Evolutionary conservation across 2,797 vertebrate species (phyloP), one percentile per base, ranked within the genome.

Genomic region (Epinephelus malabaricus): DNA sequence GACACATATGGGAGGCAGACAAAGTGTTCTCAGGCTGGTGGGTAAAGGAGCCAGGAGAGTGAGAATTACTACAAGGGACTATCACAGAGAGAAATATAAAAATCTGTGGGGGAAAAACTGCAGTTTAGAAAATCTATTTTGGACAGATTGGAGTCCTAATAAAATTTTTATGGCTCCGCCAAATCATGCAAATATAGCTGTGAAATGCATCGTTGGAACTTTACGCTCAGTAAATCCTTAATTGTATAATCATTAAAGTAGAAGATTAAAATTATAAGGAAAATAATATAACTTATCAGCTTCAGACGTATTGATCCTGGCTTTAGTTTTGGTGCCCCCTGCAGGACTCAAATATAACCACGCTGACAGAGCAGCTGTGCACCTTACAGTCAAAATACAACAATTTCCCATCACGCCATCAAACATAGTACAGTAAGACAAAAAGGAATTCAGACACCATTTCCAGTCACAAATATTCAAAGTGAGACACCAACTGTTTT

Each of bases 61-160:
- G 47, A 81, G 66, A 71, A 61, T 50, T 68, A 72, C 68, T 65
- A 79, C 83, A 92, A 92, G 91, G 88, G 91, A 93, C 92, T 83
- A 93, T 93, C 92, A 89, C 87, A 93, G 88, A 93, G 71, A 76
- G 14, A 53, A 38, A 34, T 68, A 19, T 30, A 13, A 40, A 51
- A 62, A 38, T 49, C 17, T 50, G 67, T 55, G 54, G 18, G 45
- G 45, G 60, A 63, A 47, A 63, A 65, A 47, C 1, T 67, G 62
- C 61, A 55, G 53, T 58, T 73, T 51, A 46, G 5, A 68, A 66
- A 27, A 55, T 71, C 25, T 46, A 19, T 64, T 83, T 62, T 61
- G 23, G 55, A 79, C 64, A 73, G 46, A 65, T 63, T 13, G 2
- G 50, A 70, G 19, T 64, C 69, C 7, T 66, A 51, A 72, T 77